phyloP scores from a whole-genome alignment of 2,113 vertebrate species.

The Aramus guarauna region DNA sequence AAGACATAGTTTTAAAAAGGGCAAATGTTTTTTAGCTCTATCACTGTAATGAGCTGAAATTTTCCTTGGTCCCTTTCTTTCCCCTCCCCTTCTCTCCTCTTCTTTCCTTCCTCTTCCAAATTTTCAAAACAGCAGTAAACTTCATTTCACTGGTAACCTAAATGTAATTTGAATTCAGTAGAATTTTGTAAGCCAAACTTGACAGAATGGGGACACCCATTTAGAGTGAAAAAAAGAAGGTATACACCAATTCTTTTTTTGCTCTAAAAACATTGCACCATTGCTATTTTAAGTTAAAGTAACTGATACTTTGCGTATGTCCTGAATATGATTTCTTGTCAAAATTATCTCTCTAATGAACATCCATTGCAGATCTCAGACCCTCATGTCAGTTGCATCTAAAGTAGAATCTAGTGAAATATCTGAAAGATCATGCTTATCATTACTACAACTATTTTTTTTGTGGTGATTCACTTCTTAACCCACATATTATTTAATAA shows the following conservation, averaged over 20 bases:
- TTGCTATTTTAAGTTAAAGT: slow-evolving; percentile 8
- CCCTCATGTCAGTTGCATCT: neutral
- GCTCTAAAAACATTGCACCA: neutral
- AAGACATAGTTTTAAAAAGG: neutral
- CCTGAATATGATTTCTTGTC: neutral
- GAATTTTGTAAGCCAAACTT: neutral
- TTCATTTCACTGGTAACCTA: neutral
- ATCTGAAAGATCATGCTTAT: neutral
- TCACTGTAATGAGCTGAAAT: neutral
- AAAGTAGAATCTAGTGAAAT: neutral
- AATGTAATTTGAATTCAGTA: neutral
- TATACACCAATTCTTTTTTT: fast-evolving
- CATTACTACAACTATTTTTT: neutral
- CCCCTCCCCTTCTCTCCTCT: neutral
- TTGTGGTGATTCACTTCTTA: neutral
- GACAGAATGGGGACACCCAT: slow-evolving; percentile 2
- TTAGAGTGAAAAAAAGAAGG: neutral
- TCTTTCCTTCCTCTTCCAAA: neutral
- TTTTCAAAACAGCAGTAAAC: neutral
- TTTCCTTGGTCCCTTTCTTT: neutral
- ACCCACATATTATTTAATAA: neutral
- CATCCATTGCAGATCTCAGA: neutral
- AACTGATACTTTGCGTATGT: neutral
- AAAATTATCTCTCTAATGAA: neutral
- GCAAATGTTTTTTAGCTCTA: neutral